These are phyloP conservation scores for Pyrgilauda ruficollis DNA, from an alignment of 2,113 vertebrate genomes.

Conservation along the genomic window DNA sequence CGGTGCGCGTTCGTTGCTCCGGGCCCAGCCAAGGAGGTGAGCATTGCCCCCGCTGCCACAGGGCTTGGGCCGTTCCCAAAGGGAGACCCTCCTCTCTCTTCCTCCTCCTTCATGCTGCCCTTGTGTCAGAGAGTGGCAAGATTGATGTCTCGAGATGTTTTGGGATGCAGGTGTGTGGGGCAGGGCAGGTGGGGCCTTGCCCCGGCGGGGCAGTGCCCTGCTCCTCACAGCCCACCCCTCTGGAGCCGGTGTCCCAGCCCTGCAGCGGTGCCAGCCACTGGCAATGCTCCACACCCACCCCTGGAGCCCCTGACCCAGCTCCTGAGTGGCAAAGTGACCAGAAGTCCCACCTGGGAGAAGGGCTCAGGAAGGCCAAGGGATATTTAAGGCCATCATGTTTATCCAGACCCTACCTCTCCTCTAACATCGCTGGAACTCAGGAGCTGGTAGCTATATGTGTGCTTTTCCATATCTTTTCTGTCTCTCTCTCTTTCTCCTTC, in stretches of 20 bases:
- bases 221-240: not conserved
- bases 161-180: not conserved
- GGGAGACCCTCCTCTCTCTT: not conserved
- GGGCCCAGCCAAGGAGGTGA: not conserved
- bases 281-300: not conserved
- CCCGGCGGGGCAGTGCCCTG: not conserved
- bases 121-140: not conserved
- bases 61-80: not conserved
- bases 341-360: not conserved
- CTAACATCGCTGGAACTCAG: not conserved
- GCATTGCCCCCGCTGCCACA: not conserved
- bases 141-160: fast-evolving
- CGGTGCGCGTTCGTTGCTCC: fast-evolving
- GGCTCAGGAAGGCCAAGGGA: not conserved
- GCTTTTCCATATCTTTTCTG: not conserved
- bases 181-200: not conserved
- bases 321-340: not conserved
- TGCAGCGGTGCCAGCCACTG: fast-evolving
- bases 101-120: not conserved
- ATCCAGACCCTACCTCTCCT: not conserved
- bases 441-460: not conserved
- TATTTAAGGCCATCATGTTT: not conserved
- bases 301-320: not conserved
- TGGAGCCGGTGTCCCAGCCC: not conserved
- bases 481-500: not conserved